A percentile compares a stretch with the other conserved stretches of the same genome.
Conservation (phyloP, 2,113 vertebrate species). For the Chaenogobius annularis region DNA sequence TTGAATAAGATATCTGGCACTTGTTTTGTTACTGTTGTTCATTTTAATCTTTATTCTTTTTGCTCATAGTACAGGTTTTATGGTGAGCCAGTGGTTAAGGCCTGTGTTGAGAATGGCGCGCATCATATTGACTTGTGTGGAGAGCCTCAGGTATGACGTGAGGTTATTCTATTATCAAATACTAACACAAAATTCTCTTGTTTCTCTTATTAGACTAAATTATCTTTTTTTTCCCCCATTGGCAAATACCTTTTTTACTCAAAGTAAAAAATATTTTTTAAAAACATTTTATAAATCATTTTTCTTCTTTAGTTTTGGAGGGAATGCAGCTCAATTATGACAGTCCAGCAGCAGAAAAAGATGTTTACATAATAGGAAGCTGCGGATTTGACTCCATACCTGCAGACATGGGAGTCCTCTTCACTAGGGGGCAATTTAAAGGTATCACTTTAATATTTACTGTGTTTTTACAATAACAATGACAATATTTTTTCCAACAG, state of each 20-base stretch:
- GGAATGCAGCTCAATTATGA: constrained; percentile 88
- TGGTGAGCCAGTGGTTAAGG: constrained; percentile 90
- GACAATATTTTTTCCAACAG: constrained; percentile 55
- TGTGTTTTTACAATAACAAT: neutral
- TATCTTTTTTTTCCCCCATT: no score
- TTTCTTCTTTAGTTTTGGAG: constrained; percentile 86
- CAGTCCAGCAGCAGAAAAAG: constrained; percentile 84
- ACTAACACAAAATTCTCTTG: no score
- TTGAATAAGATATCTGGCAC: neutral
- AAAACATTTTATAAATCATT: constrained; percentile 19
- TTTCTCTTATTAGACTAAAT: no score
- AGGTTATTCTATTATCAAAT: neutral
- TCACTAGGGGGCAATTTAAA: constrained; percentile 88
- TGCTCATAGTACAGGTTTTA: constrained; percentile 88
- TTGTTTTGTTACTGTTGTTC: neutral
- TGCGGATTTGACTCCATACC: constrained; percentile 97
- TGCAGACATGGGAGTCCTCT: constrained; percentile 92
- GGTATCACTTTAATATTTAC: constrained; percentile 67
- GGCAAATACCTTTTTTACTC: no score
- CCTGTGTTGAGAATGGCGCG: constrained; percentile 92
- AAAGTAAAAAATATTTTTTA: no score
- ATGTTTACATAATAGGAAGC: constrained; percentile 90
- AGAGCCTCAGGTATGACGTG: constrained; percentile 89
- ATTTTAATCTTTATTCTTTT: neutral
- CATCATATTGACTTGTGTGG: constrained; percentile 90